A percentile compares a stretch with the other conserved stretches of the same genome.
phyloP scores from a whole-genome alignment of 2,797 vertebrate species.

The Enteromius radiatus region DNA sequence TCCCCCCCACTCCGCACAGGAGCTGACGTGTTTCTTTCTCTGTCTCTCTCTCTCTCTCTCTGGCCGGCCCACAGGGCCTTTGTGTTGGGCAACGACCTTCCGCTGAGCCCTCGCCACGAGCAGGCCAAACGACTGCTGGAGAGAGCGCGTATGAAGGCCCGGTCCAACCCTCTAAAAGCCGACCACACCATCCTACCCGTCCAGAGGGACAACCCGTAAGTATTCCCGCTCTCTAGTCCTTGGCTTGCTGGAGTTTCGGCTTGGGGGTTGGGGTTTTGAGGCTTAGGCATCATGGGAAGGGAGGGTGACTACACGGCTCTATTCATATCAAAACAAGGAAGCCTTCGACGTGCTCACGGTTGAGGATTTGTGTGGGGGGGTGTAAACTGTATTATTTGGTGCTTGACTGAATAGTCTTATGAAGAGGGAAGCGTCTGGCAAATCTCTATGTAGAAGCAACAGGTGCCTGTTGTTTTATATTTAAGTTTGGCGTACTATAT shows the following conservation, averaged over 20 bases:
- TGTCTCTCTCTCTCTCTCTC: conserved; percentile 58
- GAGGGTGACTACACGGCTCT: background rate
- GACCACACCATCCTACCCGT: conserved; percentile 85
- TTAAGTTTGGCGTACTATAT: background rate
- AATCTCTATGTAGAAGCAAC: conserved; percentile 45
- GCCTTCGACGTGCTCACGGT: background rate
- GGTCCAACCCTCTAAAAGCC: conserved; percentile 85
- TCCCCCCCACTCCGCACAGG: conserved; percentile 71
- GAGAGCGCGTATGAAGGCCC: conserved; percentile 86
- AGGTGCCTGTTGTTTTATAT: conserved; percentile 42
- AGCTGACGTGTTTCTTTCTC: conserved; percentile 64
- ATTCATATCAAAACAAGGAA: conserved; percentile 20
- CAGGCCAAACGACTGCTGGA: conserved; percentile 83
- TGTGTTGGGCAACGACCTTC: conserved; percentile 69
- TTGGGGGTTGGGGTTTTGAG: conserved; percentile 14
- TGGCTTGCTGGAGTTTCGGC: background rate
- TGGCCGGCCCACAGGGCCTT: conserved; percentile 70
- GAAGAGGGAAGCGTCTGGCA: background rate
- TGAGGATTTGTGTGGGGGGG: background rate
- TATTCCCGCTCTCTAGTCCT: conserved; percentile 26
- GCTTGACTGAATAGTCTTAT: conserved; percentile 8
- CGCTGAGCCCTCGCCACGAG: conserved; percentile 79
- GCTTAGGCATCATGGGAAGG: conserved; percentile 27
- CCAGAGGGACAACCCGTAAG: conserved; percentile 71
- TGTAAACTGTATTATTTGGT: conserved; percentile 1